These are phyloP conservation scores for Agrochola lychnidis DNA, from an alignment of 2,888 invertebrate species.

Conservation along the genomic window DNA sequence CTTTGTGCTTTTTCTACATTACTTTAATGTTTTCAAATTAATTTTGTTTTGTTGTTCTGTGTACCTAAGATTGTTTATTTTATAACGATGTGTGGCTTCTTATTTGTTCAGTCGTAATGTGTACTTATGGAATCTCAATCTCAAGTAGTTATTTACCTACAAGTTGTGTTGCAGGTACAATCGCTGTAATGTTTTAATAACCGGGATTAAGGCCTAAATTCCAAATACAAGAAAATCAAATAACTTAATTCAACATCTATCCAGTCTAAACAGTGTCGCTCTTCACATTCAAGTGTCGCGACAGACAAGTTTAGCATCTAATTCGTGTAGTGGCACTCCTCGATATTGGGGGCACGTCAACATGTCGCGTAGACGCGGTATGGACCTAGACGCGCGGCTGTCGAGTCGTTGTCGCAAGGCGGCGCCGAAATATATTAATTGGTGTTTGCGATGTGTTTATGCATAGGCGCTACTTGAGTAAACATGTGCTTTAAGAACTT, in stretches of 20 bases:
- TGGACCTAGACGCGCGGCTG: conserved; percentile 8
- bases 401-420: neutral
- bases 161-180: neutral
- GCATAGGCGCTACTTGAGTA: neutral
- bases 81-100: neutral
- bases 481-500: neutral
- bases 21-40: conserved; percentile 55
- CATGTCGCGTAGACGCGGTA: conserved; percentile 11
- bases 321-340: conserved; percentile 30
- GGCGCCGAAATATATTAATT: conserved; percentile 40
- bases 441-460: conserved; percentile 28
- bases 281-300: conserved; percentile 12
- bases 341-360: conserved; percentile 36
- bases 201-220: neutral
- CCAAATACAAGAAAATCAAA: neutral
- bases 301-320: conserved; percentile 41
- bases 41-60: conserved; percentile 51
- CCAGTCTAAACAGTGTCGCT: neutral
- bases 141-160: neutral
- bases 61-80: conserved; percentile 9
- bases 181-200: neutral
- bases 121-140: neutral
- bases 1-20: conserved; percentile 51
- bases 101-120: neutral
- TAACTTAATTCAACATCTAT: conserved; percentile 10